These are phyloP conservation scores for Chaetodon auriga DNA, from an alignment of 2,113 vertebrate genomes.

Conservation along the genomic window DNA sequence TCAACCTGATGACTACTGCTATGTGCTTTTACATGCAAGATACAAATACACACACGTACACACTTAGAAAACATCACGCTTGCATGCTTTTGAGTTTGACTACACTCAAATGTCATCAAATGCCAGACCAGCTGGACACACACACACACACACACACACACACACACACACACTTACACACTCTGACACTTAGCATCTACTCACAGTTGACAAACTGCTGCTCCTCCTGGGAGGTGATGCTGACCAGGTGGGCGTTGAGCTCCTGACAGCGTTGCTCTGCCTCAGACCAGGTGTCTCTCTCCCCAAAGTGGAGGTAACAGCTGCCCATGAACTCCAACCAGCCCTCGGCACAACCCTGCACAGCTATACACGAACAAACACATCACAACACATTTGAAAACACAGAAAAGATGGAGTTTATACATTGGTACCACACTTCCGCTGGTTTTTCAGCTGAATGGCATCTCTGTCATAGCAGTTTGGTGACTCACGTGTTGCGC, in stretches of 20 bases:
- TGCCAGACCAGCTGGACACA: background rate
- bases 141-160: background rate
- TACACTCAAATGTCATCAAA: background rate
- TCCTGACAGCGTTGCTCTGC: constrained; percentile 91
- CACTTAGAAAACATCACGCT: background rate
- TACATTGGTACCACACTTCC: background rate
- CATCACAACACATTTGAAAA: background rate
- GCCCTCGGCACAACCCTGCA: constrained; percentile 88
- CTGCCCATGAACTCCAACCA: constrained; percentile 94
- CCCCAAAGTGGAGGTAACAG: constrained; percentile 92
- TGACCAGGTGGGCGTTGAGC: constrained; percentile 92
- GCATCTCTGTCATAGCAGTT: background rate
- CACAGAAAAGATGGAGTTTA: background rate
- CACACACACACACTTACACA: background rate
- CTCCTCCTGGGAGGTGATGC: constrained; percentile 92
- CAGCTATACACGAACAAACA: constrained; percentile 75
- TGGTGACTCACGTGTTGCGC: constrained; percentile 67
- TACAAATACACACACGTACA: background rate
- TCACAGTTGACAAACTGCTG: constrained; percentile 96
- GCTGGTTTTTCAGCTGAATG: background rate
- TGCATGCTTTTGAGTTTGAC: background rate
- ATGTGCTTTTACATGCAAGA: background rate
- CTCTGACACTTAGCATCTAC: constrained; percentile 63
- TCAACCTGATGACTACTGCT: background rate
- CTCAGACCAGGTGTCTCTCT: constrained; percentile 90